These are phyloP conservation scores for Sphaerophoria rueppellii DNA, from an alignment of 2,888 invertebrate genomes.

Conservation along the genomic window DNA sequence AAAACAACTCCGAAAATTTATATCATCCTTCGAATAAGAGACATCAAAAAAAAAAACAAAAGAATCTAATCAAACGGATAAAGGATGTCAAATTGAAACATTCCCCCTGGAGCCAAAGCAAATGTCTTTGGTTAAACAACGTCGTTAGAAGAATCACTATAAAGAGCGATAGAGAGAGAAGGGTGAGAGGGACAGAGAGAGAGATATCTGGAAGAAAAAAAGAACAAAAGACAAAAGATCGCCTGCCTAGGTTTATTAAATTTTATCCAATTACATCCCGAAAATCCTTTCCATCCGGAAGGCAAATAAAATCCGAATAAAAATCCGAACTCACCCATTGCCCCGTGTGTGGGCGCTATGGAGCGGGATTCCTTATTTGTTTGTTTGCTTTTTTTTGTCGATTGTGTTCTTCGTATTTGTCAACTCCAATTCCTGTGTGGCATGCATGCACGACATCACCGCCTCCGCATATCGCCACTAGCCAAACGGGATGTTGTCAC, in stretches of 20 bases:
- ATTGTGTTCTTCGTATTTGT: constrained; percentile 2
- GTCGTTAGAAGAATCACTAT: not conserved
- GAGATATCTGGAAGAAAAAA: constrained; percentile 7
- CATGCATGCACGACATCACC: not conserved
- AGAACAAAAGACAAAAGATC: constrained; percentile 22
- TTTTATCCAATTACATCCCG: constrained; percentile 70
- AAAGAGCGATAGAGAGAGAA: not conserved
- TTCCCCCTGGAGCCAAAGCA: constrained; percentile 45
- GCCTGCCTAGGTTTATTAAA: constrained; percentile 65
- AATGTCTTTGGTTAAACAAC: constrained; percentile 48
- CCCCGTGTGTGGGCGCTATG: constrained; percentile 2
- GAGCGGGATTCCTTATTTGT: constrained; percentile 29
- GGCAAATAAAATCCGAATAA: constrained; percentile 68
- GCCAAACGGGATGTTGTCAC: not conserved
- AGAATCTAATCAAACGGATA: constrained; percentile 67
- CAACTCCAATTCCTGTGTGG: constrained; percentile 14
- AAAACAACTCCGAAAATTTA: not conserved
- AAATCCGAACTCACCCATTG: constrained; percentile 30
- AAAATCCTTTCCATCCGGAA: constrained; percentile 65
- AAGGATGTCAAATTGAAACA: constrained; percentile 68
- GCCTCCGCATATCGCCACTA: not conserved
- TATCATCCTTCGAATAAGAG: constrained; percentile 6
- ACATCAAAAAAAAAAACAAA: constrained; percentile 16
- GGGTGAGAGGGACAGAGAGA: not conserved
- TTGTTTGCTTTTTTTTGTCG: constrained; percentile 17